phyloP scores from a whole-genome alignment of 2,113 vertebrate genomes.

The Lutjanus erythropterus region DNA sequence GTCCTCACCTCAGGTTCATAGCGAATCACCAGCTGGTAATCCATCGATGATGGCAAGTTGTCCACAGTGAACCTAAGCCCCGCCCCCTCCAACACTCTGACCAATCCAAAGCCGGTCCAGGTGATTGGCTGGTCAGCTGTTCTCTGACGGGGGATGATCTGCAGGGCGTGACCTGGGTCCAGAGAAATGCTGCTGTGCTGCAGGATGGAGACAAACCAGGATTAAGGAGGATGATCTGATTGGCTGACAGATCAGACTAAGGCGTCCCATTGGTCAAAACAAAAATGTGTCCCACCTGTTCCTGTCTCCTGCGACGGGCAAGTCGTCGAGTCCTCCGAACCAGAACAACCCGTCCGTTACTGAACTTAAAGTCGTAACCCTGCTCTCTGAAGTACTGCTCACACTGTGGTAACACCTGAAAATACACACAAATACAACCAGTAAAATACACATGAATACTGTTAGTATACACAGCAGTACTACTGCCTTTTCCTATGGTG shows the following conservation, averaged over 20 bases:
- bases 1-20: conserved; percentile 88
- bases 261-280: neutral
- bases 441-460: neutral
- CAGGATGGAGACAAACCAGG: neutral
- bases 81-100: conserved; percentile 81
- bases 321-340: conserved; percentile 78
- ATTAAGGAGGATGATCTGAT: neutral
- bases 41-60: conserved; percentile 85
- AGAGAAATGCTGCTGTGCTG: conserved; percentile 53
- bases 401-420: conserved; percentile 86
- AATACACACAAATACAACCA: conserved; percentile 30
- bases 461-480: neutral
- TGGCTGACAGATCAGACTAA: neutral
- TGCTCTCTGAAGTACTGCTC: conserved; percentile 87
- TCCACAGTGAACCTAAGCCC: conserved; percentile 88
- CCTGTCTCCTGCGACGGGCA: conserved; percentile 64
- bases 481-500: too few relatives aligned
- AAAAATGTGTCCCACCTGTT: conserved; percentile 73
- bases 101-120: conserved; percentile 89
- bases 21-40: conserved; percentile 87
- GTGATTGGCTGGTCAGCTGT: conserved; percentile 69
- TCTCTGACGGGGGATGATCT: conserved; percentile 81
- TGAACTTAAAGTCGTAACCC: conserved; percentile 87
- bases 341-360: conserved; percentile 86
- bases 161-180: conserved; percentile 58